Evolutionary conservation across 2,113 vertebrate species (phyloP).

Genomic region (Hemicordylus capensis): DNA sequence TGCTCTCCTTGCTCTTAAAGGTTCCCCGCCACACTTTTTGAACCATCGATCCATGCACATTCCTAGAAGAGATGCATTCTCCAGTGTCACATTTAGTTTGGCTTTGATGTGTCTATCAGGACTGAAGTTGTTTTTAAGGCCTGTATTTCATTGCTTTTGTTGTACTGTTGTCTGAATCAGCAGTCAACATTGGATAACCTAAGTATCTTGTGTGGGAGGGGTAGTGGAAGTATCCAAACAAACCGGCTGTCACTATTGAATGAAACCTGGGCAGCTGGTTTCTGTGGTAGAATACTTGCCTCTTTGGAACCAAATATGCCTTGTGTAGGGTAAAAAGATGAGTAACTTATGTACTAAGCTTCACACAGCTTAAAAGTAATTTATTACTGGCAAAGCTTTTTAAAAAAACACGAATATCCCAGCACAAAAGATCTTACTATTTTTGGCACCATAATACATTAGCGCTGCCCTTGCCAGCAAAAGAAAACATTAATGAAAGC

Average conservation of each 20-base stretch:
- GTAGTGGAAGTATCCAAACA: not conserved
- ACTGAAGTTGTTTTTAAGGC: not conserved
- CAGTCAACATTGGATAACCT: not conserved
- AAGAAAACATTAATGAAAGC: slow-evolving; percentile 38
- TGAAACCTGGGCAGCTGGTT: slow-evolving; percentile 4
- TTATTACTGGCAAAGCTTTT: not conserved
- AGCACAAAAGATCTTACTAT: not conserved
- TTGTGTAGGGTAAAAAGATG: slow-evolving; percentile 11
- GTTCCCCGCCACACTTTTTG: no score
- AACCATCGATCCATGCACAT: no score
- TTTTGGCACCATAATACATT: slow-evolving; percentile 22
- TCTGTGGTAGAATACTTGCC: not conserved
- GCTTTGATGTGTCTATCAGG: no score
- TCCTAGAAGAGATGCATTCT: no score
- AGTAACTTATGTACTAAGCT: slow-evolving; percentile 3
- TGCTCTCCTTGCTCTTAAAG: no score
- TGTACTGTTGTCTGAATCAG: not conserved
- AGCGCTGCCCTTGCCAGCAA: slow-evolving; percentile 12
- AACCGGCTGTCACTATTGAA: not conserved
- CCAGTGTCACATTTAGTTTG: no score
- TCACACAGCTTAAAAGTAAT: not conserved
- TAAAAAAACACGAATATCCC: not conserved
- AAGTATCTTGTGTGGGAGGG: not conserved
- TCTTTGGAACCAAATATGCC: not conserved
- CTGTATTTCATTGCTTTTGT: not conserved